A percentile compares a stretch with the other conserved stretches of the same genome.
These are phyloP conservation scores for Ardeotis arabs DNA, from an alignment of 2,113 vertebrate genomes.

Conservation along the genomic window DNA sequence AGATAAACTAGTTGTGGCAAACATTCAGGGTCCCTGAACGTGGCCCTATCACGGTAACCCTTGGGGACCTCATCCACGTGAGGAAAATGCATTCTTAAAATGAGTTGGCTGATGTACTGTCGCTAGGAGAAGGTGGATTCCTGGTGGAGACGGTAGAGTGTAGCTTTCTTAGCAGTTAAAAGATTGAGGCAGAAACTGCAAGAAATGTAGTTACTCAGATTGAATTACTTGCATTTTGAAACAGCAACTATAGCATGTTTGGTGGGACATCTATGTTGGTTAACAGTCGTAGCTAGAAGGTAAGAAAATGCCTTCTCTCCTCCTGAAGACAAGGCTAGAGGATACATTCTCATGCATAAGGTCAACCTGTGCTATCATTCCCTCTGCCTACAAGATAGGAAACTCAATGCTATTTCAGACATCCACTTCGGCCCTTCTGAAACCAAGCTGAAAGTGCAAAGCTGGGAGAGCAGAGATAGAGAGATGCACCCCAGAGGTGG, in stretches of 20 bases:
- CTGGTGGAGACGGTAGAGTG: neutral
- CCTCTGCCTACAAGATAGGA: neutral
- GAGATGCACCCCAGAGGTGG: neutral
- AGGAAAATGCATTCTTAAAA: neutral
- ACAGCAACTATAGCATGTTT: accelerated
- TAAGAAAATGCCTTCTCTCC: neutral
- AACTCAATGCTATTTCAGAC: accelerated
- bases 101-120: neutral
- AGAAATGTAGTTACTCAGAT: neutral
- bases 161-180: neutral
- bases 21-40: neutral
- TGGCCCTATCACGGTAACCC: accelerated
- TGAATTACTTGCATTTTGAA: neutral
- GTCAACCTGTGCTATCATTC: neutral
- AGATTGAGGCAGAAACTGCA: neutral
- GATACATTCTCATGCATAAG: accelerated
- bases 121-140: accelerated
- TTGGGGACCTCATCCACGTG: accelerated
- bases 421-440: neutral
- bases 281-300: neutral
- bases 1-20: neutral
- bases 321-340: neutral
- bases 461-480: neutral
- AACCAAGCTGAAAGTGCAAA: neutral
- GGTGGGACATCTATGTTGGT: neutral